These are phyloP conservation scores for Apotomis betuletana DNA, from an alignment of 2,888 invertebrate genomes.

Conservation along the genomic window DNA sequence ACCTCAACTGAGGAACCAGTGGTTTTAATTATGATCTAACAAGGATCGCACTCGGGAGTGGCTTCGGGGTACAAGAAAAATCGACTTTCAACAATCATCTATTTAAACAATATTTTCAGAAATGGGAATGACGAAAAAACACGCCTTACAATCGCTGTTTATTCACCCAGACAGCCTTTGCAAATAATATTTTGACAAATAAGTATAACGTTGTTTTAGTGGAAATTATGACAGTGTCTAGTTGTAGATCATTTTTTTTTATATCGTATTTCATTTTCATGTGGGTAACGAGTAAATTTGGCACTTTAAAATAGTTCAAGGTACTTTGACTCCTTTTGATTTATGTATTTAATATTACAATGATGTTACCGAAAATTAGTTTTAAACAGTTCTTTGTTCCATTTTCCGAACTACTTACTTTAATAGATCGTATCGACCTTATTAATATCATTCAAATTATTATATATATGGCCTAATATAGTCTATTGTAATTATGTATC, in stretches of 20 bases:
- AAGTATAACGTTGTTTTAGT: too few species aligned
- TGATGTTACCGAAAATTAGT: conserved; percentile 11
- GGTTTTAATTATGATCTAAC: too few species aligned
- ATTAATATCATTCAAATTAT: conserved; percentile 16
- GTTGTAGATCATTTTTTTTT: not conserved
- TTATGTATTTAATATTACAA: conserved; percentile 20
- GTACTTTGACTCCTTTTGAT: conserved; percentile 40
- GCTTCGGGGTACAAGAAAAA: too few species aligned
- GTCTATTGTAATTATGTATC: conserved; percentile 36
- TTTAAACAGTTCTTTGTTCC: conserved; percentile 12
- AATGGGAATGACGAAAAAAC: too few species aligned
- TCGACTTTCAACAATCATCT: too few species aligned
- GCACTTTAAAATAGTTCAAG: conserved; percentile 34
- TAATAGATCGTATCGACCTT: conserved; percentile 23
- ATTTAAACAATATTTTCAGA: too few species aligned
- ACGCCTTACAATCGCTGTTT: too few species aligned
- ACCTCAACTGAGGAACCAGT: too few species aligned
- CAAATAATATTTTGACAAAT: too few species aligned
- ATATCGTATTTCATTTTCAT: not conserved
- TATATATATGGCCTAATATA: conserved; percentile 25
- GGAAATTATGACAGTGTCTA: too few species aligned
- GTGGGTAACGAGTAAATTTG: conserved; percentile 16
- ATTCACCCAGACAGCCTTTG: too few species aligned
- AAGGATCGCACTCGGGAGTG: too few species aligned
- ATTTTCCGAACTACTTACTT: conserved; percentile 19